Base-by-base conservation (phyloP, 1,140 invertebrate genomes). In the Solenopsis invicta region DNA sequence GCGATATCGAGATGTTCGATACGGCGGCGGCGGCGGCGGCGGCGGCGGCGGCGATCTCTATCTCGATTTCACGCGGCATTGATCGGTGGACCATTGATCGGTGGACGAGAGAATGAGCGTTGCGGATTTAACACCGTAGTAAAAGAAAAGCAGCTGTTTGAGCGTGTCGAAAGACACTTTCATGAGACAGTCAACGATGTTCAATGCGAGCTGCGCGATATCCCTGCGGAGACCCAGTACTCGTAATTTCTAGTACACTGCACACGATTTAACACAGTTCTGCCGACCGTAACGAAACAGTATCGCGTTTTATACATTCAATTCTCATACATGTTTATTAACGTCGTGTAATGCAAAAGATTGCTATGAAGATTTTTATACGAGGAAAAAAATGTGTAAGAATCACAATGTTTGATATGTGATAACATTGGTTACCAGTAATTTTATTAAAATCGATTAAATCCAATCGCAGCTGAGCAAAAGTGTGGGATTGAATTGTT, bases 141-240 rank as follows among this genome's bases (percentile, higher is more conserved):
- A 61, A 62, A 84, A 61, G 48, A 67, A 54, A 48, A 77, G 24
- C 37, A 16, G 69, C 54, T 59, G 52, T 72, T 34, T 61, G 10
- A 84, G 69, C 21, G 37, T 84, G 54, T 48, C 80, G 80, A 34
- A 84, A 84, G 52, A 84, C 37, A 84, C 29, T 74, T 74, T 48
- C 37, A 34, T 8, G 52, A 9, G 48, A 24, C 93, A 93, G 92
- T 94, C 94, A 91, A 93, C 87, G 87, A 78, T 86, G 71, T 91
- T 93, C 92, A n/a, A 16, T 21, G 37, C 61, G 21, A 29, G 37
- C 34, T 10, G 37, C 24, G 9, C 13, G 52, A 45, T 61, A 45
- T 29, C 74, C n/a, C n/a, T 9, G 21, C 16, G 56, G 13, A 66
- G 5, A 16, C 37, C 6, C 29, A 18, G 10, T 41, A 56, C 21